These are phyloP conservation scores for Drosophila formosana DNA, from an alignment of 2,888 invertebrate genomes.

Conservation along the genomic window DNA sequence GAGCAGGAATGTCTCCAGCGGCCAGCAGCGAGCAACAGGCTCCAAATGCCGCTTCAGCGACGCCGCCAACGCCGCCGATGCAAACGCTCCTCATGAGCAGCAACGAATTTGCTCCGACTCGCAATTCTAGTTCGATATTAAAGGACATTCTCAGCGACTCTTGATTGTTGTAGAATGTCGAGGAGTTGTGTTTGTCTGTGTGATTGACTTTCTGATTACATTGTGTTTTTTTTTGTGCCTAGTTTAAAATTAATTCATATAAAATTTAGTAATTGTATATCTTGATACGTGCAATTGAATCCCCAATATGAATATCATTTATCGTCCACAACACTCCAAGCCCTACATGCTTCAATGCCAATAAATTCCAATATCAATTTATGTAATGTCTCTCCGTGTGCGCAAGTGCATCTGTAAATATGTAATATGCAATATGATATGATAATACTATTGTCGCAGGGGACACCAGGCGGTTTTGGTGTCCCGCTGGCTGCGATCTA, in stretches of 20 bases:
- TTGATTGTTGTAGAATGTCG: conserved; percentile 79
- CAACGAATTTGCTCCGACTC: conserved; percentile 83
- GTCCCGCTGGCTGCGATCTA: conserved; percentile 15
- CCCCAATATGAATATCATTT: conserved; percentile 26
- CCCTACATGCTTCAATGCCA: conserved; percentile 3
- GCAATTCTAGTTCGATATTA: conserved; percentile 85
- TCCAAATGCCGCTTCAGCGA: conserved; percentile 5
- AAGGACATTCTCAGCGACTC: conserved; percentile 85
- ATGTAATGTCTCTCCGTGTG: conserved; percentile 22
- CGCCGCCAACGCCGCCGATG: conserved; percentile 51
- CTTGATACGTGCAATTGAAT: conserved; percentile 50
- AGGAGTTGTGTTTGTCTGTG: conserved; percentile 16
- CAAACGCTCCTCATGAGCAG: conserved; percentile 82
- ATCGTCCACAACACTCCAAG: conserved; percentile 7
- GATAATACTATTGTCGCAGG: conserved; percentile 12
- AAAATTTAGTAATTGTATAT: conserved; percentile 25
- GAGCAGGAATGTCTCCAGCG: neutral
- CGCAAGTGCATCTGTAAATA: conserved; percentile 56
- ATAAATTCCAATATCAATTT: conserved; percentile 6
- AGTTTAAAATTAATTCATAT: conserved; percentile 21
- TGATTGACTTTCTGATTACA: conserved; percentile 11
- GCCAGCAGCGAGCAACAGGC: conserved; percentile 21
- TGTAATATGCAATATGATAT: conserved; percentile 57
- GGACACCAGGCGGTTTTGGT: conserved; percentile 21
- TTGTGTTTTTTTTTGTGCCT: conserved; percentile 10